Base-by-base conservation (phyloP, 2,113 vertebrate species). In the Uropsilus gracilis region DNA sequence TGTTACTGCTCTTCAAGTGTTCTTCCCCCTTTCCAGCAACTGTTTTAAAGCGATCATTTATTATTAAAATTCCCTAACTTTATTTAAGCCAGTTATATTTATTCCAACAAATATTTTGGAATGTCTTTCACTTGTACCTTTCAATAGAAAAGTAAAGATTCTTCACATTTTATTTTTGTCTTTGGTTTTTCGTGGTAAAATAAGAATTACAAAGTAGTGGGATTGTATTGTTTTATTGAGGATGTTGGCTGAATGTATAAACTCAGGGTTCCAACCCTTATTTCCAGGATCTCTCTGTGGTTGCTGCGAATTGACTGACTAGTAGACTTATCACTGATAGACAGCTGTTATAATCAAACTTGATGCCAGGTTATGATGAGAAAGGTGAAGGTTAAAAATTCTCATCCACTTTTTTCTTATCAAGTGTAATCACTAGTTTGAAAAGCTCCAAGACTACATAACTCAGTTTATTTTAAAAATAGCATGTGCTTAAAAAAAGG, bases 41-140 rank as follows among this genome's bases (percentile, higher is more conserved):
- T 73, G 22, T 66, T 87, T 89, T 82, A 75, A 89, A 94, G 26
- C 81, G 6, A 73, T 68, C 32, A 63, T 37, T 91, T 75, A 50
- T 86, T 14, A 68, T 89, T 39, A 86, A 48, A 42, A 83, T 78
- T 39, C 26, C 12, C 32, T 86, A 20, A n/a, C n/a, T 80, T 6
- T 14, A 48, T 87, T 87, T 95, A 57, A 26, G 61, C 30, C 26
- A 61, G 68, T 94, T 94, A 69, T 34, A 61, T 66, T 69, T 80
- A 66, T 75, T 91, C 28, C 26, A 91, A n/a, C n/a, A n/a, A n/a
- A 85, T 73, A 71, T 92, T 86, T 92, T 77, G 20, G 10, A 66
- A 39, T 86, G 26, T 73, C 6, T 75, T 77, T 46, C 75, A 8
- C 64, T 94, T 71, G 24, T 86, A n/a, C 24, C 32, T 88, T 78